Base-by-base conservation (phyloP, 92 coral and sea anemone genomes). In the Paramuricea clavata region DNA sequence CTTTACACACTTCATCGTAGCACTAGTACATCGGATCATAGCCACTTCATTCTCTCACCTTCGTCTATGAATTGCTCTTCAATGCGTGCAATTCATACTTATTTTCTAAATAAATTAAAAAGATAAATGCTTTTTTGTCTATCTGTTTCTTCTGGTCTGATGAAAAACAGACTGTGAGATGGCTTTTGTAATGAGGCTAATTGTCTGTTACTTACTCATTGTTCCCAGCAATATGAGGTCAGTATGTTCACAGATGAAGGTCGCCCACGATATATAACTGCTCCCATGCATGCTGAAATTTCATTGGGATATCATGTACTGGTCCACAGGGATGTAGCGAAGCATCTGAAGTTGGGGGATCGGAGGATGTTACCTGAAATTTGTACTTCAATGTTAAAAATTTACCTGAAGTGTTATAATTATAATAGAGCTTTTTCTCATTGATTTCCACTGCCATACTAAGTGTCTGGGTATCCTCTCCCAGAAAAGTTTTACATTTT, bases 101-200 rank as follows among this genome's bases (percentile, higher is more conserved):
- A 11, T 22, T 22, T 17, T 17, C 68, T 27, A 25, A 60, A 60
- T 6, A 60, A 22, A 22, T 60, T 2, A 65, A 13, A 19, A 25
- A 65, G 41, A 65, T 28, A 28, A 28, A 2, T 15, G 35, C 72
- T 28, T 56, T 21, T 56, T 11, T 13, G 39, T 60, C 68, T 60
- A 22, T 60, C 32, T 17, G 28, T 31, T 31, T 9, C 33, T 16
- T 12, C 36, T 65, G 1, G 23, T 31, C 39, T 31, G 72, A 26
- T 65, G 72, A 65, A 65, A 65, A 12, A 65, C 41, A 65, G 36
- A 2, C n/a, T 28, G n/a, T 0, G 31, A 65, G 17, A 65, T 65
- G 36, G 72, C 72, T 31, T 13, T 2, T 65, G 72, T 65, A 65
- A 65, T 65, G 72, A 65, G 72, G 72, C 72, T 65, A 65, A 65